A percentile compares a stretch with the other conserved stretches of the same genome.
Conservation (phyloP, 2,797 vertebrate species). For the Busarellus nigricollis region DNA sequence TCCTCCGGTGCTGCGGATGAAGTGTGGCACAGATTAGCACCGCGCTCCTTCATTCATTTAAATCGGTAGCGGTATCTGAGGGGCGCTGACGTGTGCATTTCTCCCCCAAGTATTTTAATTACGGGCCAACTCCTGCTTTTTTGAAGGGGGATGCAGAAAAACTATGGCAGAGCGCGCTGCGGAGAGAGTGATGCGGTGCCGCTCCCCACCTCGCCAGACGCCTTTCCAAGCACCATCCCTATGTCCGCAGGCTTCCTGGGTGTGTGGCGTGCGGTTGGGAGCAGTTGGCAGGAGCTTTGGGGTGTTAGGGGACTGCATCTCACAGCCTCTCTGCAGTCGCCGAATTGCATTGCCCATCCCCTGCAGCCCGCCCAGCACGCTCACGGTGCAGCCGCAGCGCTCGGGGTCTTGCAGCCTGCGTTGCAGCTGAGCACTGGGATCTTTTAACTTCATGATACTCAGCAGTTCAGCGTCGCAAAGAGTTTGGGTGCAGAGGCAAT, state of each 20-base stretch:
- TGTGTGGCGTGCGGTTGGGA: rapidly evolving
- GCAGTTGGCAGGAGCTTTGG: neutral
- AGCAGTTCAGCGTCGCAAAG: neutral
- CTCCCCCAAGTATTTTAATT: neutral
- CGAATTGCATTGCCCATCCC: rapidly evolving
- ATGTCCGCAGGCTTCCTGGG: rapidly evolving
- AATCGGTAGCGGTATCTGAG: rapidly evolving
- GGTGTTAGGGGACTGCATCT: neutral
- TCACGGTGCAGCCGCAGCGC: neutral
- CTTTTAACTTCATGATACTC: rapidly evolving
- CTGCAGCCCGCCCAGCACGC: neutral
- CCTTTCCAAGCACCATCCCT: neutral
- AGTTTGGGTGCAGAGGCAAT: neutral
- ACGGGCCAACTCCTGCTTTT: rapidly evolving
- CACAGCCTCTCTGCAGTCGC: neutral
- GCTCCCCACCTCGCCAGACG: neutral
- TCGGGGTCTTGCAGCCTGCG: rapidly evolving
- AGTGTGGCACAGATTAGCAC: neutral
- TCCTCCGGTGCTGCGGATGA: neutral
- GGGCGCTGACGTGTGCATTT: rapidly evolving
- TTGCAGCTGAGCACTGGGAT: neutral
- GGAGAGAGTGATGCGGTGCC: rapidly evolving
- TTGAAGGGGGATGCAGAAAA: neutral
- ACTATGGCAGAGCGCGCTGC: neutral
- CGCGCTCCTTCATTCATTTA: rapidly evolving